A percentile compares a stretch with the other conserved stretches of the same genome.
Conservation (phyloP, 1,140 invertebrate species). For the Achroia grisella region DNA sequence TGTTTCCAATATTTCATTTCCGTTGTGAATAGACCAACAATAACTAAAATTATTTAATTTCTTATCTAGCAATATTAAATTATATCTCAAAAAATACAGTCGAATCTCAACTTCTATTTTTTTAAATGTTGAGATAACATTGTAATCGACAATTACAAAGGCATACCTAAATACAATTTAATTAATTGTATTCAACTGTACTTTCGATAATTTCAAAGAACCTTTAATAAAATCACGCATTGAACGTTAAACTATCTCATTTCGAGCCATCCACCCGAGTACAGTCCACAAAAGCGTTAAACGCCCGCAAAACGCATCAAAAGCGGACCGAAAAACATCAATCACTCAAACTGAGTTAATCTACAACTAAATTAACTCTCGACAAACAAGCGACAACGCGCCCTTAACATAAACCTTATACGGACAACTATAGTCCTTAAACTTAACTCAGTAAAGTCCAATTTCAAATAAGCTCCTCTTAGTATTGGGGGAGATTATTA, state of each 20-base stretch:
- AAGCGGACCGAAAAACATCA: conserved; percentile 49
- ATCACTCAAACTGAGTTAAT: conserved; percentile 65
- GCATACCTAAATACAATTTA: too few relatives aligned
- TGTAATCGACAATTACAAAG: neutral
- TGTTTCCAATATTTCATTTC: too few relatives aligned
- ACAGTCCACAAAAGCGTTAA: conserved; percentile 5
- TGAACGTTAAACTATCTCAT: neutral
- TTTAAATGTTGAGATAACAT: too few relatives aligned
- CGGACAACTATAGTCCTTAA: conserved; percentile 36
- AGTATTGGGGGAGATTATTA: neutral
- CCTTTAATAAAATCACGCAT: too few relatives aligned
- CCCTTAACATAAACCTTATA: conserved; percentile 25
- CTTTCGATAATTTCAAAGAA: too few relatives aligned
- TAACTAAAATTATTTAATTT: too few relatives aligned
- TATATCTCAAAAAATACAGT: too few relatives aligned
- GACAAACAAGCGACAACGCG: conserved; percentile 38
- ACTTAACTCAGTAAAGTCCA: conserved; percentile 14
- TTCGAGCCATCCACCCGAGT: neutral
- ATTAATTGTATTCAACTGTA: too few relatives aligned
- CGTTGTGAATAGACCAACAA: too few relatives aligned
- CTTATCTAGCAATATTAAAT: too few relatives aligned
- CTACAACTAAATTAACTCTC: conserved; percentile 65
- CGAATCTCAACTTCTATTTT: too few relatives aligned
- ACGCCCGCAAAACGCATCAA: conserved; percentile 14
- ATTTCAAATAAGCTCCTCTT: conserved; percentile 18